Base-by-base conservation (phyloP, 1,140 invertebrate species). In the Ladona fulva region DNA sequence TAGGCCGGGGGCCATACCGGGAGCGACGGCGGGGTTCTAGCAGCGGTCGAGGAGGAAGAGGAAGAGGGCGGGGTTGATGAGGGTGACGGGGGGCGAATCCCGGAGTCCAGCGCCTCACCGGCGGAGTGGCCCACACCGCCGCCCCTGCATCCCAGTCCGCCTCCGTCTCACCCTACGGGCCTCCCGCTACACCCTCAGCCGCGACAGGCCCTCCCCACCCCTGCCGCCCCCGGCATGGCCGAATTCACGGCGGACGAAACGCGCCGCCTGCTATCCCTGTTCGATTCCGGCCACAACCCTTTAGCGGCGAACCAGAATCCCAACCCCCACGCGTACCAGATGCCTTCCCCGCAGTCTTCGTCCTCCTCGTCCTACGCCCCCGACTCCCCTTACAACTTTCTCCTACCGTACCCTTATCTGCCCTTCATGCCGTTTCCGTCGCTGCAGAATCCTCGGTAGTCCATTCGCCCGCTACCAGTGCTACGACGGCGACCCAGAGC, bases 231-330 rank as follows among this genome's bases (percentile, higher is more conserved):
- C 52, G 52, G 52, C 52, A 66, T 66, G 52, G 52, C 52, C 52
- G 52, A 66, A 66, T 66, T 66, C 12, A 66, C 52, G 52, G 52
- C 52, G 52, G 52, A 66, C 52, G 52, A 66, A 22, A 66, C 52
- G 52, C 52, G 52, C 52, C 52, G 52, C 52, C 12, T 66, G 16
- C 52, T 66, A 16, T 66, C 52, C 52, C 52, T 66, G 16, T 66
- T 66, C 52, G 52, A 66, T 66, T 66, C 52, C 52, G 52, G 52
- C 52, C 52, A 66, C 52, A 66, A 66, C 52, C 52, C 52, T 12
- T 12, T 66, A 66, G 52, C 52, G 52, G 52, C 52, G 52, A 66
- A 66, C 12, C 52, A 66, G n/a, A 66, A 66, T 22, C 52, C 52
- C 1, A 66, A 66, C 52, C 52, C 52, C 16, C 52, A 66, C 52